Conservation (phyloP, 2,797 vertebrate genomes). For the Catamblyrhynchus diadema region DNA sequence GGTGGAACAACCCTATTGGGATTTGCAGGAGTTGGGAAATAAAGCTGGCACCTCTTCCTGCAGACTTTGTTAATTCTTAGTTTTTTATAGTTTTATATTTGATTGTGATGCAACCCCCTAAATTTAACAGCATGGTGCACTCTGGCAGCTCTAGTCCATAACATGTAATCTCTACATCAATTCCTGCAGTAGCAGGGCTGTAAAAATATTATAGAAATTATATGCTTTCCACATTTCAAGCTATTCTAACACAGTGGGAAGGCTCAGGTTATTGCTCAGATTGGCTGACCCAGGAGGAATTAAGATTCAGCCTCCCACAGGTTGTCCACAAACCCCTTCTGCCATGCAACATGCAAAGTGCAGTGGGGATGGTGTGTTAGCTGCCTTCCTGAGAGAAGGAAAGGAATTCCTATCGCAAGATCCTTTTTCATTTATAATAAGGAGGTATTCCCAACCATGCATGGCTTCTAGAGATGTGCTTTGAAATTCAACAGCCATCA, state of each 20-base stretch:
- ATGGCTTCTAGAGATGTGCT: background rate
- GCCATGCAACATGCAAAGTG: background rate
- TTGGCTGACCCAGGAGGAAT: background rate
- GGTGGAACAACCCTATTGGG: background rate
- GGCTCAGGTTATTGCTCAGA: background rate
- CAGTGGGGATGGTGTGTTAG: background rate
- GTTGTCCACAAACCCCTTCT: background rate
- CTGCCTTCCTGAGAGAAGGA: background rate
- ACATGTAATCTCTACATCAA: fast-evolving
- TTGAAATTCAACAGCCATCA: background rate
- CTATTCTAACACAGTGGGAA: background rate
- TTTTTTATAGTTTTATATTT: background rate
- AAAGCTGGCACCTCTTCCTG: background rate
- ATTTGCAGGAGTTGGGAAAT: background rate
- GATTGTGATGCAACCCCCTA: background rate
- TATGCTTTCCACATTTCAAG: background rate
- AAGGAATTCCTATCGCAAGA: background rate
- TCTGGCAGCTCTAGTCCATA: background rate
- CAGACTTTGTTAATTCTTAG: background rate
- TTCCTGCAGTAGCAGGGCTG: background rate
- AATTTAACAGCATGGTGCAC: background rate
- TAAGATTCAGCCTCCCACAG: background rate
- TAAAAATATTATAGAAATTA: background rate
- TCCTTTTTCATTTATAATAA: background rate
- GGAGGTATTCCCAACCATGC: background rate